These are phyloP conservation scores for Mesorhabditis spiculigera DNA, from an alignment of 2,888 invertebrate genomes.

Conservation along the genomic window DNA sequence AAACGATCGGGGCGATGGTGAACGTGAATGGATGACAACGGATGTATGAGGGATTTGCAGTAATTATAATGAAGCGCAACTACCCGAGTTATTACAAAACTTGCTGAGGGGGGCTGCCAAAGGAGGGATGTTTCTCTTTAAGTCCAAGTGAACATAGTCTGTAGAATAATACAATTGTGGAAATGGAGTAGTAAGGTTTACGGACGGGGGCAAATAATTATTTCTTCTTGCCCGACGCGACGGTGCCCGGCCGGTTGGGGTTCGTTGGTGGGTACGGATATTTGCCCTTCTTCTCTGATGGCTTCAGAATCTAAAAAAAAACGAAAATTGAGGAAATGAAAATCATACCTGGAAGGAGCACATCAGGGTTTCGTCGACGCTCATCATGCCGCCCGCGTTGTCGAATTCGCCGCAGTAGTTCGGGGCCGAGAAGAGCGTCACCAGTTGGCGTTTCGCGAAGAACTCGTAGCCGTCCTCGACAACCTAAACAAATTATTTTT, in stretches of 20 bases:
- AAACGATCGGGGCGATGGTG: too few species aligned
- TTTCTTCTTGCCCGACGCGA: too few species aligned
- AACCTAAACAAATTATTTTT: slow-evolving; percentile 65
- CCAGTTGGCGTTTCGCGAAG: slow-evolving; percentile 89
- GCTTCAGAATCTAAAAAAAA: slow-evolving; percentile 3
- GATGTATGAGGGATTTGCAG: too few species aligned
- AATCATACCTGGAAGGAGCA: slow-evolving; percentile 79
- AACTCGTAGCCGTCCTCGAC: slow-evolving; percentile 96
- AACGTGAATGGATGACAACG: too few species aligned
- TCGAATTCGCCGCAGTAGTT: slow-evolving; percentile 79
- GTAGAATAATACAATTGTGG: too few species aligned
- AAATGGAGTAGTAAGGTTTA: too few species aligned
- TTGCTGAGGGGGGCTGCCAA: too few species aligned
- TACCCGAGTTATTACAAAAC: too few species aligned
- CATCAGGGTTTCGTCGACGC: slow-evolving; percentile 96
- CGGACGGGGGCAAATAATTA: too few species aligned
- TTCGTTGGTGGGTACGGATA: slow-evolving; percentile 60
- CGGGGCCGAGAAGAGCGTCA: slow-evolving; percentile 80
- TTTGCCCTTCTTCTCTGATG: slow-evolving; percentile 42
- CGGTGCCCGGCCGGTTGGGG: slow-evolving; percentile 48
- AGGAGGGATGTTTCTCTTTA: too few species aligned
- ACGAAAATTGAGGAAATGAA: not conserved
- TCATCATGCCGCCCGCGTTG: slow-evolving; percentile 66
- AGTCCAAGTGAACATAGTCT: too few species aligned
- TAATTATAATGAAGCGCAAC: too few species aligned